Evolutionary conservation across 2,113 vertebrate genomes (phyloP).

Genomic region (Synchiropus splendidus): DNA sequence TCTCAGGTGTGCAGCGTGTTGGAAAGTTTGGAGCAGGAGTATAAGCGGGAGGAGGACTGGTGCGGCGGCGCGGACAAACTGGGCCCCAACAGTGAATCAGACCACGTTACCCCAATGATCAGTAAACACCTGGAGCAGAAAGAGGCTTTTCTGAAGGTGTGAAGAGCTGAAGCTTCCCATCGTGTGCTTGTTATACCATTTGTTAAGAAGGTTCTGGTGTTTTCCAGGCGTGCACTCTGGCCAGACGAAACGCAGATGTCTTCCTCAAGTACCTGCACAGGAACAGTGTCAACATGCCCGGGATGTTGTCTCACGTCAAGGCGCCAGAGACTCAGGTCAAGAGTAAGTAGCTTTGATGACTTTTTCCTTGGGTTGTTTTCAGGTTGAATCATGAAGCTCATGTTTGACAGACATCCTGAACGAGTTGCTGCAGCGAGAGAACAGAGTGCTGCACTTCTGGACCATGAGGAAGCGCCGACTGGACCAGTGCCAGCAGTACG

Average conservation of each 20-base stretch:
- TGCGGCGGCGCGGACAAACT: conserved; percentile 95
- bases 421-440: conserved; percentile 95
- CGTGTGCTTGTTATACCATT: neutral
- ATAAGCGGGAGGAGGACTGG: conserved; percentile 97
- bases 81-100: conserved; percentile 92
- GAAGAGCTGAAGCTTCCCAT: neutral
- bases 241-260: conserved; percentile 94
- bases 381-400: conserved; percentile 4
- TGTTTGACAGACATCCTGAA: conserved; percentile 84
- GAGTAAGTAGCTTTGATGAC: too few relatives aligned
- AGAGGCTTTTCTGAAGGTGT: conserved; percentile 93
- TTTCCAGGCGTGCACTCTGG: conserved; percentile 85
- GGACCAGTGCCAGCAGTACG: conserved; percentile 97
- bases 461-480: conserved; percentile 94
- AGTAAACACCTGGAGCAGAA: conserved; percentile 98
- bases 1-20: conserved; percentile 92
- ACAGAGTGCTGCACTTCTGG: conserved; percentile 96
- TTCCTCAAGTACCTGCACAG: conserved; percentile 97
- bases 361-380: too few relatives aligned
- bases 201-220: conserved; percentile 1
- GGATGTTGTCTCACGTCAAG: conserved; percentile 95
- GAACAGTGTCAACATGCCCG: conserved; percentile 97
- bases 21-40: conserved; percentile 96
- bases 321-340: conserved; percentile 98
- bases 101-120: conserved; percentile 97